phyloP scores from a whole-genome alignment of 2,888 invertebrate species.

The Hydrotaea diabolus region DNA sequence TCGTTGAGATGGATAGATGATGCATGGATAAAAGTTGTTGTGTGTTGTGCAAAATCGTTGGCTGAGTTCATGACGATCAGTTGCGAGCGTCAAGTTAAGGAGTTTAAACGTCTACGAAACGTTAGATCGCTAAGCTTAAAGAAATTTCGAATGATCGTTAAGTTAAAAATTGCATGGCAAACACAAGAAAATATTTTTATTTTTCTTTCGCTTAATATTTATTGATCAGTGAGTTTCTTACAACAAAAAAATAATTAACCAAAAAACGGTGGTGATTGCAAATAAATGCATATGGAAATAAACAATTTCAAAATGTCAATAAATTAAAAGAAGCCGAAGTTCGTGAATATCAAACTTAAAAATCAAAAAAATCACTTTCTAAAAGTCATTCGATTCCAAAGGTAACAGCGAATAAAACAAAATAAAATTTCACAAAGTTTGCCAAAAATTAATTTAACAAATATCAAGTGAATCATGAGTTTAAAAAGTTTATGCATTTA shows the following conservation, averaged over 20 bases:
- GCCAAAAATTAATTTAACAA: constrained; percentile 34
- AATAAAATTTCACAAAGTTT: constrained; percentile 33
- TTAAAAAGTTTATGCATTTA: constrained; percentile 34
- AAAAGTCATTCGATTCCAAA: constrained; percentile 17
- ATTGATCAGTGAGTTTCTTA: constrained; percentile 58
- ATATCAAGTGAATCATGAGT: constrained; percentile 58
- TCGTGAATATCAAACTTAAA: not conserved
- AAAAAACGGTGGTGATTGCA: constrained; percentile 3
- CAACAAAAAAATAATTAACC: constrained; percentile 24
- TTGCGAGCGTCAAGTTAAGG: constrained; percentile 67
- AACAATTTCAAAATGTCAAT: constrained; percentile 13
- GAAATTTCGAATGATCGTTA: constrained; percentile 62
- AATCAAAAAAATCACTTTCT: constrained; percentile 46
- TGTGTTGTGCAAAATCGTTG: constrained; percentile 46
- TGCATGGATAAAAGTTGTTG: constrained; percentile 52
- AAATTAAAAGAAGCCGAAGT: constrained; percentile 10
- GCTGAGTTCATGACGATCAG: constrained; percentile 56
- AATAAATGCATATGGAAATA: constrained; percentile 10
- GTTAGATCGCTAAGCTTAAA: constrained; percentile 44
- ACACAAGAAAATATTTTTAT: constrained; percentile 38
- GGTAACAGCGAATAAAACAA: not conserved
- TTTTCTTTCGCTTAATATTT: constrained; percentile 14
- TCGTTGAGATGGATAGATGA: too few relatives aligned
- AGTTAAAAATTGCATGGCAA: constrained; percentile 31
- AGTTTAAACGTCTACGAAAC: constrained; percentile 63